These are phyloP conservation scores for Panthera leo DNA, from an alignment of 2,113 vertebrate genomes.

Conservation along the genomic window DNA sequence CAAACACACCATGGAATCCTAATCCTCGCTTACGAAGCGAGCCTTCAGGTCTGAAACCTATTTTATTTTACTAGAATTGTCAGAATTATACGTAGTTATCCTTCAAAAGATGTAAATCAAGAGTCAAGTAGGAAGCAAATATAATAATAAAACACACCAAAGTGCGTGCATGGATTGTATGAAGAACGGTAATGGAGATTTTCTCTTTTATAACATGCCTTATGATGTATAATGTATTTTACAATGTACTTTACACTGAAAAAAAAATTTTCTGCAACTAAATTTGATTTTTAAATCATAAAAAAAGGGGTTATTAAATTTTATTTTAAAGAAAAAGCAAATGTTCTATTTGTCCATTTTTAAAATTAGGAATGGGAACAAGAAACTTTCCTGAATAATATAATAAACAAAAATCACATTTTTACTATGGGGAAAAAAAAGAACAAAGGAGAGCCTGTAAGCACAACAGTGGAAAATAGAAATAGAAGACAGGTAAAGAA, in stretches of 20 bases:
- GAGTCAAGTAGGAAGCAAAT: neutral
- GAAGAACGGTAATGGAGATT: neutral
- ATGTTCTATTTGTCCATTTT: neutral
- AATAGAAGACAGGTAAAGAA: neutral
- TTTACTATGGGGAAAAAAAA: neutral
- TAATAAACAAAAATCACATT: neutral
- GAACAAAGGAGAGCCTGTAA: neutral
- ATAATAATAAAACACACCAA: slow-evolving; percentile 23
- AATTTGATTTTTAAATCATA: neutral
- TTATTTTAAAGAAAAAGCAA: slow-evolving; percentile 39
- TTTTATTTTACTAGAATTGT: slow-evolving; percentile 21
- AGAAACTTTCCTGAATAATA: neutral
- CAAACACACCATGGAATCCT: neutral
- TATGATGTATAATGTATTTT: neutral
- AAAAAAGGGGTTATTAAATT: neutral
- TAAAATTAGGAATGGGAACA: slow-evolving; percentile 23
- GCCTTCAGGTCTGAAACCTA: neutral
- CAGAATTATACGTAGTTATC: neutral
- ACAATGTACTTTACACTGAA: neutral
- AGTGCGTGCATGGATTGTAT: neutral
- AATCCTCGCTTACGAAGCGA: neutral
- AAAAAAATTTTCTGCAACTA: neutral
- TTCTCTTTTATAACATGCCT: neutral
- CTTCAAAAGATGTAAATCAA: slow-evolving; percentile 4
- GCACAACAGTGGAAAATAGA: neutral